Evolutionary conservation across 1,140 invertebrate genomes (phyloP).

Genomic region (Drosophila paulistorum): DNA sequence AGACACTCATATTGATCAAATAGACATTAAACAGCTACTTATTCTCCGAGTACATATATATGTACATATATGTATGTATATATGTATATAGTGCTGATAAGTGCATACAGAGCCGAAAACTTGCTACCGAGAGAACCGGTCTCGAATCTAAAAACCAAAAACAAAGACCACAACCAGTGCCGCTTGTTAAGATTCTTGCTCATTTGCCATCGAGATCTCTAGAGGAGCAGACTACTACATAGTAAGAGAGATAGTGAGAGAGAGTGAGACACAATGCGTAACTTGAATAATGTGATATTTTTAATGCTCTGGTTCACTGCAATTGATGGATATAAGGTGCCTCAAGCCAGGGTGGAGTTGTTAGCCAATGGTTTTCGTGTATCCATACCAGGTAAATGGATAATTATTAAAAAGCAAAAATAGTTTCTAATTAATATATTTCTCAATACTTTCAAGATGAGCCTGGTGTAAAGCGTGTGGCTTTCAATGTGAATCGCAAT

Average conservation of each 20-base stretch:
- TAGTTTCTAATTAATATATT: neutral
- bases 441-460: slow-evolving; percentile 49
- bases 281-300: slow-evolving; percentile 7
- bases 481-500: slow-evolving; percentile 76
- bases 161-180: slow-evolving; percentile 13
- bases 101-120: slow-evolving; percentile 1
- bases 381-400: slow-evolving; percentile 66
- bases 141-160: slow-evolving; percentile 2
- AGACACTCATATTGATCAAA: neutral
- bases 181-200: slow-evolving; percentile 24
- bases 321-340: slow-evolving; percentile 51
- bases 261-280: slow-evolving; percentile 19
- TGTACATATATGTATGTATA: neutral
- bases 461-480: slow-evolving; percentile 61
- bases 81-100: neutral
- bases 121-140: slow-evolving; percentile 28
- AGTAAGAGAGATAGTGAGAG: no score
- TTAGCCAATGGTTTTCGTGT: slow-evolving; percentile 60
- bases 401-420: neutral
- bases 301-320: slow-evolving; percentile 5
- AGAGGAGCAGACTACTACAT: neutral
- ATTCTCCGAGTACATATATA: neutral
- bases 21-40: neutral
- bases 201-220: slow-evolving; percentile 33
- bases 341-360: slow-evolving; percentile 51